Base-by-base conservation (phyloP, 2,113 vertebrate genomes). In the Protomyctophum bolini region DNA sequence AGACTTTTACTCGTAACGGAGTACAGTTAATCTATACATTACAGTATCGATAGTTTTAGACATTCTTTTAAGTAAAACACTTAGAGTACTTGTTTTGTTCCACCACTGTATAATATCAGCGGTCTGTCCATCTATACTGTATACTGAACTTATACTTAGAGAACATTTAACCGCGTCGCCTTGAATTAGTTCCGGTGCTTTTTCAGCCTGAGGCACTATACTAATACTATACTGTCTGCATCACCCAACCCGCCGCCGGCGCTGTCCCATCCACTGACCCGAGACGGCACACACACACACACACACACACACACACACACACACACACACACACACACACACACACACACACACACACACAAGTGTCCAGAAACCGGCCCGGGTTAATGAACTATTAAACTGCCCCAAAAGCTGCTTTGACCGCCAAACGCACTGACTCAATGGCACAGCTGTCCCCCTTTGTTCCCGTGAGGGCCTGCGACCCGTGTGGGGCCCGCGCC, bases 321-420 rank as follows among this genome's bases (percentile, higher is more conserved):
- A n/a, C n/a, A n/a, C n/a, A n/a, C n/a, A n/a, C n/a, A n/a, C n/a
- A n/a, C n/a, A n/a, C n/a, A n/a, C n/a, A n/a, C n/a, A n/a, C n/a
- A n/a, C n/a, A n/a, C n/a, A n/a, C n/a, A n/a, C n/a, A n/a, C n/a
- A n/a, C n/a, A n/a, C n/a, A n/a, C n/a, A n/a, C n/a, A n/a, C n/a
- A n/a, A 64, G n/a, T 67, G 65, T 62, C 3, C 15, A 51, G 9
- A 73, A 58, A 68, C 45, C 58, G 58, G 58, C 72, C 55, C 78
- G 57, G 2, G 66, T 79, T 73, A 85, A 82, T 83, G 63, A 85
- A 80, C 68, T 70, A 48, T 41, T 69, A 10, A 76, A 69, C 14
- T 68, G 57, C 7, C 21, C 61, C 11, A 21, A 47, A 68, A 41
- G 54, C 51, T 3, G 1, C 52, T 77, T 21, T 68, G 56, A 8